Evolutionary conservation across 2,113 vertebrate species (phyloP).

Genomic region (Oryzias curvinotus): DNA sequence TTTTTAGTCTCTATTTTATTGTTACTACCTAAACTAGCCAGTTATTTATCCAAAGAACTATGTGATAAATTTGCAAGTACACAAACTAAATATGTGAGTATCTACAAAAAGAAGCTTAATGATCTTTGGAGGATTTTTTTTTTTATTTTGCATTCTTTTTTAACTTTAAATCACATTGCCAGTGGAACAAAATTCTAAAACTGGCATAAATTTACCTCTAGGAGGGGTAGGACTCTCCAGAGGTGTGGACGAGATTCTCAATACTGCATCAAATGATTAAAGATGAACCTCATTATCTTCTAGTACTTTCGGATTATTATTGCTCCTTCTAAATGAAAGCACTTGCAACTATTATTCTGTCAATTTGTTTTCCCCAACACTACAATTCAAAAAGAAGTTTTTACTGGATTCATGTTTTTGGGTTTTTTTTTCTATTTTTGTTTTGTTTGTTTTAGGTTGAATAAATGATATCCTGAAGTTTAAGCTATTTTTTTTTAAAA

Average conservation of each 20-base stretch:
- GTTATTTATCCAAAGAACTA: too few species aligned
- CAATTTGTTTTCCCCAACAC: conserved; percentile 29
- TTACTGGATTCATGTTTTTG: not conserved
- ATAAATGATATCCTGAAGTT: not conserved
- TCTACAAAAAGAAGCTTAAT: not conserved
- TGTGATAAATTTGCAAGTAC: too few species aligned
- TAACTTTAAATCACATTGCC: conserved; percentile 30
- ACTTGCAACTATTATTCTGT: conserved; percentile 34
- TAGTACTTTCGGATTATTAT: conserved; percentile 51
- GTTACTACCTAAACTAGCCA: too few species aligned
- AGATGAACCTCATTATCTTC: conserved; percentile 62
- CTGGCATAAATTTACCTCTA: conserved; percentile 64
- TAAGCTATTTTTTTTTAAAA: too few species aligned
- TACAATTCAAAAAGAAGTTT: not conserved
- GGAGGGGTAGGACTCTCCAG: conserved; percentile 55
- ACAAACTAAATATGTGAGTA: not conserved
- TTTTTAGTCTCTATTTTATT: too few species aligned
- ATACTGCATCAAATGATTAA: conserved; percentile 65
- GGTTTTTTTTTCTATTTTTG: too few species aligned
- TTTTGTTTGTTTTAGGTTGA: not conserved
- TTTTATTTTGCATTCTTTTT: not conserved
- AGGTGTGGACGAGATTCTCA: conserved; percentile 51
- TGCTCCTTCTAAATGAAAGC: conserved; percentile 31
- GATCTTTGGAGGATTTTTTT: conserved; percentile 27
- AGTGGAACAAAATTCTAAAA: conserved; percentile 54